A percentile compares a stretch with the other conserved stretches of the same genome.
These are phyloP conservation scores for Micoletzkya japonica DNA, from an alignment of 2,888 invertebrate species.

Conservation along the genomic window DNA sequence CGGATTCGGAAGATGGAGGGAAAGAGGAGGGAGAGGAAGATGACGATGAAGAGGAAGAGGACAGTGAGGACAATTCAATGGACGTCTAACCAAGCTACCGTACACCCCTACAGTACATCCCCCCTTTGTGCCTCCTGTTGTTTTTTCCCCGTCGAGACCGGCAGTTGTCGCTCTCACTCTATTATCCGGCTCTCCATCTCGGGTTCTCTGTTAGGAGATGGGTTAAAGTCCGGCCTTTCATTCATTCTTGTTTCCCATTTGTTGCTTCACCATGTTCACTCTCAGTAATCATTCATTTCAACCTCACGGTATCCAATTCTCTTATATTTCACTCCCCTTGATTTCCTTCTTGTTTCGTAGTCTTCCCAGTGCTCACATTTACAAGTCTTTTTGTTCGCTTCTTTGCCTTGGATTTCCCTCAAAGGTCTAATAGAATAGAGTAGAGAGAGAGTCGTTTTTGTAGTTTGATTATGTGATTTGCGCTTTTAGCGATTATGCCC, in stretches of 20 bases:
- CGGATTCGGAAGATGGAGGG: constrained; percentile 37
- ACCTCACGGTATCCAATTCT: no score
- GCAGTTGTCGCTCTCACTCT: background rate
- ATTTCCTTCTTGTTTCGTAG: no score
- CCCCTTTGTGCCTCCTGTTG: background rate
- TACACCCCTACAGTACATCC: background rate
- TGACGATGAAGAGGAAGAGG: constrained; percentile 34
- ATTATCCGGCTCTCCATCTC: constrained; percentile 8
- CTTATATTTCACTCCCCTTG: no score
- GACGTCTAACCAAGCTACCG: constrained; percentile 5
- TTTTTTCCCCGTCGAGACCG: background rate
- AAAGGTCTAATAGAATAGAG: no score
- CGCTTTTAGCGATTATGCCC: background rate
- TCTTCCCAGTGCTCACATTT: no score
- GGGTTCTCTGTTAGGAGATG: constrained; percentile 23
- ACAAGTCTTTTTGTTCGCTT: no score
- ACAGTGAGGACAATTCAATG: constrained; percentile 29
- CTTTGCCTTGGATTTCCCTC: no score
- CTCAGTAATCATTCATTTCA: no score
- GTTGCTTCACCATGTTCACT: no score
- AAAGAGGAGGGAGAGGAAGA: constrained; percentile 35
- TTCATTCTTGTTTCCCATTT: background rate
- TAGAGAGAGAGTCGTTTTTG: no score
- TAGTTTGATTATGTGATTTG: constrained; percentile 1
- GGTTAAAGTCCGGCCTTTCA: constrained; percentile 17